phyloP scores from a whole-genome alignment of 64 coral and sea anemone genomes.

The Montipora sp. region DNA sequence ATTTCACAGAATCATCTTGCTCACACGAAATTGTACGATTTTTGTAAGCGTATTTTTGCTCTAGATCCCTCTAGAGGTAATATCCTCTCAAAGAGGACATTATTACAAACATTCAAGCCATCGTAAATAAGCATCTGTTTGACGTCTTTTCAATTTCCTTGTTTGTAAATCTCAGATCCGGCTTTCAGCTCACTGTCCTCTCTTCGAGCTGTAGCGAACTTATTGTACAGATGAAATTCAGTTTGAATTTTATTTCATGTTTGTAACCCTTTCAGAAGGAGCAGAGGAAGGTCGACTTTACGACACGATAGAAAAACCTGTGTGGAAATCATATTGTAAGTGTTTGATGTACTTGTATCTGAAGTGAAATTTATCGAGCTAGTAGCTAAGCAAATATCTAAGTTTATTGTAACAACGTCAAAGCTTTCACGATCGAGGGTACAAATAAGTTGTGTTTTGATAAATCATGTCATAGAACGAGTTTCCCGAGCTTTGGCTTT shows the following conservation, averaged over 20 bases:
- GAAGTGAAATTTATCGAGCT: too few relatives aligned
- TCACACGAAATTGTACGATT: too few relatives aligned
- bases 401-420: not conserved
- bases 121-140: too few relatives aligned
- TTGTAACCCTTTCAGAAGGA: not conserved
- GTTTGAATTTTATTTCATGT: not conserved
- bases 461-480: not conserved
- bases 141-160: too few relatives aligned
- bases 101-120: too few relatives aligned
- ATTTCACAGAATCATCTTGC: too few relatives aligned
- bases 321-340: slow-evolving; percentile 79
- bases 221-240: not conserved
- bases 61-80: too few relatives aligned
- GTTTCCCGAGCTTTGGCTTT: not conserved
- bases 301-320: slow-evolving; percentile 57
- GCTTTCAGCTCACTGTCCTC: not conserved
- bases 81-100: too few relatives aligned
- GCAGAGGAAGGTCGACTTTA: slow-evolving; percentile 60
- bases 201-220: not conserved
- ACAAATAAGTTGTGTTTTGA: not conserved
- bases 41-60: too few relatives aligned
- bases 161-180: too few relatives aligned
- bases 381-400: not conserved
- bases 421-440: not conserved
- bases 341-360: not conserved